Conservation (phyloP, 2,888 invertebrate species). For the Scrobipalpa atriplicella region DNA sequence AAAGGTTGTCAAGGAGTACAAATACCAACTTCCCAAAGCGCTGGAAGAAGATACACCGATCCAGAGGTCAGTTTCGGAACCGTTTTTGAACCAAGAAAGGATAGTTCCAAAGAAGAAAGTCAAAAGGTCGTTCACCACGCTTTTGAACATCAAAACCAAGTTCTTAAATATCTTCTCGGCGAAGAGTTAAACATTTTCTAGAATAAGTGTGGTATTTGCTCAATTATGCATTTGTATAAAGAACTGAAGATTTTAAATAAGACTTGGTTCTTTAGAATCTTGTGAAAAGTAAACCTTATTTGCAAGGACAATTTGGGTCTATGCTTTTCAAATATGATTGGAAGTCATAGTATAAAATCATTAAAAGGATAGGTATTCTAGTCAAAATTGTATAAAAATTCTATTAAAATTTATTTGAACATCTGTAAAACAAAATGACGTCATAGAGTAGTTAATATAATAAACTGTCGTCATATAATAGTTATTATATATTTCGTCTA, state of each 20-base stretch:
- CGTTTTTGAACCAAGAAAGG: slow-evolving; percentile 64
- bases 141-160: slow-evolving; percentile 74
- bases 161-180: slow-evolving; percentile 74
- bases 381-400: neutral
- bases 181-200: slow-evolving; percentile 61
- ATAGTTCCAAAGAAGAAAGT: slow-evolving; percentile 72
- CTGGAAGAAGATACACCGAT: slow-evolving; percentile 46
- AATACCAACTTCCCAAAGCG: slow-evolving; percentile 68
- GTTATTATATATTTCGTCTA: neutral
- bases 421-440: neutral
- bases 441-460: neutral
- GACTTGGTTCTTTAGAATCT: neutral
- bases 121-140: slow-evolving; percentile 74
- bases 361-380: neutral
- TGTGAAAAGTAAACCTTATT: neutral
- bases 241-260: neutral
- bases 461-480: slow-evolving; percentile 2
- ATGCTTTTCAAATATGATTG: neutral
- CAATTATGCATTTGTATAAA: slow-evolving; percentile 71
- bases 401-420: neutral
- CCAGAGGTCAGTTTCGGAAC: slow-evolving; percentile 70
- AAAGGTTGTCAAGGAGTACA: slow-evolving; percentile 76
- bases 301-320: neutral
- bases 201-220: slow-evolving; percentile 62
- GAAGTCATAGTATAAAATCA: neutral